Percentiles rank a stretch among this genome's conserved stretches.
phyloP scores from a whole-genome alignment of 2,797 vertebrate species.

The Lerista edwardsae region DNA sequence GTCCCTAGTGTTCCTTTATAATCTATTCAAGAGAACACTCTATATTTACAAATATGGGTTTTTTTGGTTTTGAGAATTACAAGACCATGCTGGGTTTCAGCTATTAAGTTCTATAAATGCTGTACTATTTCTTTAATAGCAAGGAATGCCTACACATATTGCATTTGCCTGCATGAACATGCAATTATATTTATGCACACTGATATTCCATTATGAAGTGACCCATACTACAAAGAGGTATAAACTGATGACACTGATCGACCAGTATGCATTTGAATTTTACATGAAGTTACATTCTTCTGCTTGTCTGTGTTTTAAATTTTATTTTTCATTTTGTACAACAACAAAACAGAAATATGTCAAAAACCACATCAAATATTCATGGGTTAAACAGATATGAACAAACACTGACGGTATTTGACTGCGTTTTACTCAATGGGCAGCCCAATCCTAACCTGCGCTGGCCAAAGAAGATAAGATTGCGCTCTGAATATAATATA shows the following conservation, averaged over 20 bases:
- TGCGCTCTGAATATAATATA: neutral
- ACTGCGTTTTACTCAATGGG: too few species aligned
- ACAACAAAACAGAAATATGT: too few species aligned
- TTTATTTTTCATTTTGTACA: too few species aligned
- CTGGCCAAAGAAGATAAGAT: too few species aligned
- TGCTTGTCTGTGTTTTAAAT: neutral
- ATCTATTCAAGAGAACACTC: conserved; percentile 31
- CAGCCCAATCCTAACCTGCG: too few species aligned
- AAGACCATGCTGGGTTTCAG: conserved; percentile 53
- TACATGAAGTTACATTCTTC: neutral
- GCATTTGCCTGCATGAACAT: conserved; percentile 51
- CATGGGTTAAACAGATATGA: too few species aligned
- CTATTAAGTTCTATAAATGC: conserved; percentile 31
- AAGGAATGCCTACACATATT: conserved; percentile 53
- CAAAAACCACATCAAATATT: too few species aligned
- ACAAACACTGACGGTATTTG: too few species aligned
- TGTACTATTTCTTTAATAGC: conserved; percentile 54
- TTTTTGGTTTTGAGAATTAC: conserved; percentile 48
- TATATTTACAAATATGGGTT: conserved; percentile 28
- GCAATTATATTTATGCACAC: conserved; percentile 40
- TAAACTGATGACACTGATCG: conserved; percentile 46
- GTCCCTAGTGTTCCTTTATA: neutral
- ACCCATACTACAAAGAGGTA: conserved; percentile 27
- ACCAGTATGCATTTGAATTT: neutral
- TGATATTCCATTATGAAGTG: conserved; percentile 34